These are phyloP conservation scores for Tetranychus piercei DNA, from an alignment of 2,888 invertebrate species.

Conservation along the genomic window DNA sequence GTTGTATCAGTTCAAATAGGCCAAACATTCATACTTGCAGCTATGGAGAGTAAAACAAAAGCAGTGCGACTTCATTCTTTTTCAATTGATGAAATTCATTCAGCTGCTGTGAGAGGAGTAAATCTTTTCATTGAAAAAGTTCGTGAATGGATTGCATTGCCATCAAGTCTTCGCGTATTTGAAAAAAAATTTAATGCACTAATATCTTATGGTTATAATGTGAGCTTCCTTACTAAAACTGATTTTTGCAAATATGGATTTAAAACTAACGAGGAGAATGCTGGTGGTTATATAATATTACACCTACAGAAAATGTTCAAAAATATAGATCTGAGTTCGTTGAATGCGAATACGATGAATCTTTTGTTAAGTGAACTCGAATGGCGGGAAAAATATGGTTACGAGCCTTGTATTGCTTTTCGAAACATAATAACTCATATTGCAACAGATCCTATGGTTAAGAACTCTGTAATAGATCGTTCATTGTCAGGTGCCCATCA, in stretches of 20 bases:
- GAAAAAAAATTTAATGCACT: neutral
- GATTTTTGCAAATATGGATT: neutral
- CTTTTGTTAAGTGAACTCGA: slow-evolving; percentile 54
- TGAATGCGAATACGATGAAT: neutral
- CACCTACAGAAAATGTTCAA: neutral
- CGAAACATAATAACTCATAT: slow-evolving; percentile 60
- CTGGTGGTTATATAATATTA: neutral
- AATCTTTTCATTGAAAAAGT: neutral
- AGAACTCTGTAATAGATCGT: neutral
- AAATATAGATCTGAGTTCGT: neutral
- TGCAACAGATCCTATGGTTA: slow-evolving; percentile 25
- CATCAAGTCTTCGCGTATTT: neutral
- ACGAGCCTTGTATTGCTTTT: slow-evolving; percentile 55
- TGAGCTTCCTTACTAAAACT: neutral
- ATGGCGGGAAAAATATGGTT: slow-evolving; percentile 69
- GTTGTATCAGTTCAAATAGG: neutral
- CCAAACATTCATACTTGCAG: neutral
- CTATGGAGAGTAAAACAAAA: neutral
- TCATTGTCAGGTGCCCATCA: too few species aligned
- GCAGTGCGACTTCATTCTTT: neutral
- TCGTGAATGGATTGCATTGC: neutral
- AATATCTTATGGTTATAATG: neutral
- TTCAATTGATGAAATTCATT: neutral
- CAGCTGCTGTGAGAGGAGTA: neutral
- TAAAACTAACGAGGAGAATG: neutral